Conservation (phyloP, 2,113 vertebrate species). For the Cromileptes altivelis region DNA sequence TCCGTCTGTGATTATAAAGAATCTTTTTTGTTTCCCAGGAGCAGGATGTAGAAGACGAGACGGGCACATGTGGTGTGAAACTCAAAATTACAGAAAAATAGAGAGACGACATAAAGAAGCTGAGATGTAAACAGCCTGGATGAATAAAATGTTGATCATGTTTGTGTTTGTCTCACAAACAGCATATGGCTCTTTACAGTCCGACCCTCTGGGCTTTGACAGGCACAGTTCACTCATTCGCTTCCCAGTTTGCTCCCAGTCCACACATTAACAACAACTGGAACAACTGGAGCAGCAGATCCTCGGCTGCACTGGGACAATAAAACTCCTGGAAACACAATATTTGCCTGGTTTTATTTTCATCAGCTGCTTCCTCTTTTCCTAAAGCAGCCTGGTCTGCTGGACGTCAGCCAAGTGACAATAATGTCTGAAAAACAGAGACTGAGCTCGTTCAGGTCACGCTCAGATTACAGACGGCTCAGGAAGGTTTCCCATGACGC, state of each 20-base stretch:
- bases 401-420: background rate
- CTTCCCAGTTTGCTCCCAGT: constrained; percentile 44
- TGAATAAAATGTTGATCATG: background rate
- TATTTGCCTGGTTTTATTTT: constrained; percentile 34
- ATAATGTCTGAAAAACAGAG: background rate
- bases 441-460: background rate
- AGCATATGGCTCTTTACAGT: constrained; percentile 50
- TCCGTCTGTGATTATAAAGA: background rate
- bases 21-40: too few species aligned
- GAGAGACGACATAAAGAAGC: background rate
- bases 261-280: constrained; percentile 53
- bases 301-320: constrained; percentile 8
- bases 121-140: background rate
- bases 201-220: background rate
- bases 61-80: background rate
- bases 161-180: background rate
- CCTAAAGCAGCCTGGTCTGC: constrained; percentile 1
- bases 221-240: constrained; percentile 20
- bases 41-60: background rate
- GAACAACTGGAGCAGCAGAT: constrained; percentile 57
- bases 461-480: too few species aligned
- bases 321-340: constrained; percentile 44
- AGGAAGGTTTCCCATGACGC: too few species aligned
- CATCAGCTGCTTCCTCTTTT: constrained; percentile 20
- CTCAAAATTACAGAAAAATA: background rate